phyloP scores from a whole-genome alignment of 2,888 invertebrate genomes.

The Harmothoe impar region DNA sequence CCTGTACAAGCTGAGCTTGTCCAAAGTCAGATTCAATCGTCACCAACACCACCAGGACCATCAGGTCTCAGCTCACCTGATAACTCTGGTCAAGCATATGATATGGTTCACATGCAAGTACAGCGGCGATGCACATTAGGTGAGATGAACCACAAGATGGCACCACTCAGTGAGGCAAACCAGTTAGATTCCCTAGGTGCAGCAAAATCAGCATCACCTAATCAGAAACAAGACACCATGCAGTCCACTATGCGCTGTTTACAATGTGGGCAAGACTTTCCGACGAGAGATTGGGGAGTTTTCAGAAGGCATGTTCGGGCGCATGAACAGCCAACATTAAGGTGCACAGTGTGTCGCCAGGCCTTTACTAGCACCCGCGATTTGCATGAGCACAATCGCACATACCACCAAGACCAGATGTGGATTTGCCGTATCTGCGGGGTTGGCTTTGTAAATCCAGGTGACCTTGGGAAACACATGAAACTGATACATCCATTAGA shows the following conservation, averaged over 20 bases:
- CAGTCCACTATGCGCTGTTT: constrained; percentile 65
- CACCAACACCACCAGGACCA: background rate
- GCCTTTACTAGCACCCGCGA: constrained; percentile 32
- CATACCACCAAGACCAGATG: constrained; percentile 64
- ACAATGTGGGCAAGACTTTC: constrained; percentile 67
- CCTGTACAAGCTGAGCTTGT: constrained; percentile 29
- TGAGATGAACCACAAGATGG: constrained; percentile 51
- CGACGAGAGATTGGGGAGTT: constrained; percentile 68
- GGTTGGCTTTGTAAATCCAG: constrained; percentile 47
- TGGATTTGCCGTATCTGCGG: constrained; percentile 40
- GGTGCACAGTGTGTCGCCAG: constrained; percentile 59
- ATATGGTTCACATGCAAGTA: constrained; percentile 54
- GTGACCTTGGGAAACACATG: constrained; percentile 52
- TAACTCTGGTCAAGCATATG: constrained; percentile 24
- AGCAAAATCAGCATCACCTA: background rate
- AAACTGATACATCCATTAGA: constrained; percentile 54
- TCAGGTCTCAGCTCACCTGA: background rate
- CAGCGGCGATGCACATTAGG: constrained; percentile 37
- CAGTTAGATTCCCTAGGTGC: background rate
- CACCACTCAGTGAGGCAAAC: constrained; percentile 33
- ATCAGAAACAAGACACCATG: background rate
- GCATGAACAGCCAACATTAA: constrained; percentile 62
- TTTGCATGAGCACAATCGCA: constrained; percentile 54
- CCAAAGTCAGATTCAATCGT: background rate
- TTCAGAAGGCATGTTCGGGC: constrained; percentile 65